A percentile compares a stretch with the other conserved stretches of the same genome.
These are phyloP conservation scores for Smutsia gigantea DNA, from an alignment of 2,797 vertebrate genomes.

Conservation along the genomic window DNA sequence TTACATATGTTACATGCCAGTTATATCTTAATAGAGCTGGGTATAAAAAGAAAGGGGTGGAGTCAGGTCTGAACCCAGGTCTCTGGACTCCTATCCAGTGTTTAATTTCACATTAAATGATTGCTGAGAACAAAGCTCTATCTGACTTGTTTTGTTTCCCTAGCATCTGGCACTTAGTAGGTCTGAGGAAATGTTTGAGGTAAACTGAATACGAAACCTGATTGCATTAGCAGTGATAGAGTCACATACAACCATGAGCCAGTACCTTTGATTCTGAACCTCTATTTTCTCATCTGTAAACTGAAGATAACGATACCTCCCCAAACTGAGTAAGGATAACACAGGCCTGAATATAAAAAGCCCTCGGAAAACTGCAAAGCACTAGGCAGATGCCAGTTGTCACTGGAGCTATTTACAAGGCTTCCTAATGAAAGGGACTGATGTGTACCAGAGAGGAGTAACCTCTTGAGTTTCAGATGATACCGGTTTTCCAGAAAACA, in stretches of 20 bases:
- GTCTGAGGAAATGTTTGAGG: not conserved
- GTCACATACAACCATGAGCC: not conserved
- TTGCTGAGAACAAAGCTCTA: not conserved
- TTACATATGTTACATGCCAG: not conserved
- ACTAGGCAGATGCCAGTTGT: not conserved
- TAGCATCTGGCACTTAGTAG: not conserved
- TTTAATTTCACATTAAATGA: not conserved
- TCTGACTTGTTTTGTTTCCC: not conserved
- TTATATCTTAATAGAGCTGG: not conserved
- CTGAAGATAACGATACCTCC: not conserved
- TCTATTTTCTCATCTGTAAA: not conserved
- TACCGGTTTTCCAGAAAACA: conserved; percentile 45
- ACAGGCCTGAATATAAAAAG: not conserved
- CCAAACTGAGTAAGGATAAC: not conserved
- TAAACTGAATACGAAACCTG: not conserved
- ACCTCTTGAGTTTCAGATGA: conserved; percentile 32
- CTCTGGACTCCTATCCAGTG: not conserved
- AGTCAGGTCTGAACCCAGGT: not conserved
- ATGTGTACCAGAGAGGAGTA: not conserved
- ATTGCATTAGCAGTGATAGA: not conserved
- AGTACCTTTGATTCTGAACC: not conserved
- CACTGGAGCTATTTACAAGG: not conserved
- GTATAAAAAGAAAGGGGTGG: not conserved
- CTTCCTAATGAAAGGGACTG: not conserved
- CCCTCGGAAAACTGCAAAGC: not conserved